Evolutionary conservation across 2,797 vertebrate genomes (phyloP), one percentile per base, ranked within the genome.

Genomic region (Muscicapa striata): DNA sequence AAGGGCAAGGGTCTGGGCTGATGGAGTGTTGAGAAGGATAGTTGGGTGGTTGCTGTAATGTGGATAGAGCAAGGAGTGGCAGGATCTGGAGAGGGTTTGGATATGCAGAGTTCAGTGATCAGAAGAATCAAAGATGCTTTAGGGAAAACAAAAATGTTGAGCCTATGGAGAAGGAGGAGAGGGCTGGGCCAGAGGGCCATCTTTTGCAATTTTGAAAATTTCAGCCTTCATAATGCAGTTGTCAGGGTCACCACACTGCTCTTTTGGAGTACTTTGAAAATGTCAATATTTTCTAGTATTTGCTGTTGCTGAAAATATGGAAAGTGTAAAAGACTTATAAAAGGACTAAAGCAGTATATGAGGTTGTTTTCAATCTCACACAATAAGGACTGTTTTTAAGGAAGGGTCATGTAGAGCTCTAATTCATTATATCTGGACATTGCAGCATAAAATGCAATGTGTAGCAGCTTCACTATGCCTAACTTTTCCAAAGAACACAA

Each of bases 231-330:
- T 52, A 70, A 76, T 52, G 45, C 17, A 38, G 67, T 89, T 93
- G 54, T 82, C 81, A 75, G 70, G 89, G 75, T 93, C 69, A 41
- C 43, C 55, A 80, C 40, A 14, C 18, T 58, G 52, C 14, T 83
- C 57, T 87, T 90, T 36, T 67, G 52, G 81, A 82, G 80, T 54
- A 29, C 90, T 92, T 84, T 89, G 48, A 74, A 89, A 91, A 81
- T 40, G 68, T 72, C 51, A 66, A 6, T 76, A 59, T 66, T 89
- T 87, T 66, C 73, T 88, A 36, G 38, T 62, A 59, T 78, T 87
- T 88, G 64, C 55, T 77, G 20, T 74, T 93, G 43, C 51, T 72
- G 34, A 74, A 88, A 92, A 90, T 90, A 85, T 15, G 32, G 74
- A 13, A 91, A 79, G 30, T 13, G 24, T 89, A 62, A 73, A 72